These are phyloP conservation scores for Junonia oenone DNA, from an alignment of 2,888 invertebrate species.

Conservation along the genomic window DNA sequence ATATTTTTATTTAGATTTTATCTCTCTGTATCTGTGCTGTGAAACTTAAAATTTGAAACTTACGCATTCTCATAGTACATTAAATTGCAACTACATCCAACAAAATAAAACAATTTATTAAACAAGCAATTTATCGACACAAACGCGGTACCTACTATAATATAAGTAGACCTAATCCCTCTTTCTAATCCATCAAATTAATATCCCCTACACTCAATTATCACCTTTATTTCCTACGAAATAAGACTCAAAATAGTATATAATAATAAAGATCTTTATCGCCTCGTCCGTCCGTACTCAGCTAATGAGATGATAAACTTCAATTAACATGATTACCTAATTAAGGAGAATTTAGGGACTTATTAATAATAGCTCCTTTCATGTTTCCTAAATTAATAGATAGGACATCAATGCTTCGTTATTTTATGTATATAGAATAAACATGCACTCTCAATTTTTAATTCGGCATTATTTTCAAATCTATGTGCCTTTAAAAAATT, in stretches of 20 bases:
- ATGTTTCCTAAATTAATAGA: conserved; percentile 1
- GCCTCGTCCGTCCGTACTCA: conserved; percentile 12
- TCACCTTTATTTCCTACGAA: not conserved
- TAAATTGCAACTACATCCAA: no score
- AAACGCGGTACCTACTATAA: not conserved
- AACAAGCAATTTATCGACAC: not conserved
- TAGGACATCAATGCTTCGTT: not conserved
- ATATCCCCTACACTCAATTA: not conserved
- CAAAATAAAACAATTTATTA: not conserved
- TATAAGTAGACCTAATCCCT: not conserved
- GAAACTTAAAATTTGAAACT: no score
- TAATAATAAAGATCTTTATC: not conserved
- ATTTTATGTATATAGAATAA: no score
- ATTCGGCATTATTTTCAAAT: no score
- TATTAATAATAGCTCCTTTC: conserved; percentile 23
- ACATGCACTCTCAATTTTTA: no score
- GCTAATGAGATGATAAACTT: conserved; percentile 26
- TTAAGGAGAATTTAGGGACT: conserved; percentile 19
- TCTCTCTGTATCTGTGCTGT: no score
- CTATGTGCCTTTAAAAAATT: no score
- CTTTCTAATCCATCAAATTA: conserved; percentile 6
- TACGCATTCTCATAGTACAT: no score
- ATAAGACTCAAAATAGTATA: not conserved
- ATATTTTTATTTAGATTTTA: no score
- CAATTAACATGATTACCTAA: conserved; percentile 27